Evolutionary conservation across 2,797 vertebrate genomes (phyloP).

Genomic region (Coregonus ussuriensis): DNA sequence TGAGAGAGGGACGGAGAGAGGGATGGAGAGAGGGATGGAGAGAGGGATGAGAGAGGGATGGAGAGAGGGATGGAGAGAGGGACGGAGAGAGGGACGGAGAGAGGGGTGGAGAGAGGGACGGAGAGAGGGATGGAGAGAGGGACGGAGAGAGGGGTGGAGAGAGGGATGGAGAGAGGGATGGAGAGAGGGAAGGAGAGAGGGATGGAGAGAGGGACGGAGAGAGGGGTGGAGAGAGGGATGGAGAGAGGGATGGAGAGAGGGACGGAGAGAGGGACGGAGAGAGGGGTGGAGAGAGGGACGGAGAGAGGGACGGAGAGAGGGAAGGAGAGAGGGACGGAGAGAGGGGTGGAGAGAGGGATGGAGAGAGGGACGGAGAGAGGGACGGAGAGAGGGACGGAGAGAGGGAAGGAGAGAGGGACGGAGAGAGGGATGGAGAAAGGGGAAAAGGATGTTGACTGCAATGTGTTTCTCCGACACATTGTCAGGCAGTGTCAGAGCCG

Average conservation of each 20-base stretch:
- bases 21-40: too few species aligned
- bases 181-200: constrained; percentile 8
- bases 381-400: constrained; percentile 19
- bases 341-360: constrained; percentile 14
- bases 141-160: not conserved
- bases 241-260: constrained; percentile 21
- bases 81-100: too few species aligned
- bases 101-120: too few species aligned
- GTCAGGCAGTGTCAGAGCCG: constrained; percentile 29
- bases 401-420: too few species aligned
- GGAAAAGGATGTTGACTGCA: constrained; percentile 33
- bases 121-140: too few species aligned
- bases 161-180: constrained; percentile 16
- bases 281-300: constrained; percentile 22
- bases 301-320: constrained; percentile 15
- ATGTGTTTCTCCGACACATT: constrained; percentile 35
- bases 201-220: constrained; percentile 13
- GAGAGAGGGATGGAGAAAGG: constrained; percentile 21
- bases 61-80: too few species aligned
- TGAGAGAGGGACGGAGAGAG: too few species aligned
- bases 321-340: constrained; percentile 22
- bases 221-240: constrained; percentile 16
- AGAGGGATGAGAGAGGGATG: too few species aligned
- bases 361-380: constrained; percentile 20
- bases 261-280: constrained; percentile 19